Base-by-base conservation (phyloP, 2,888 invertebrate species). In the Teleiodes luculella region DNA sequence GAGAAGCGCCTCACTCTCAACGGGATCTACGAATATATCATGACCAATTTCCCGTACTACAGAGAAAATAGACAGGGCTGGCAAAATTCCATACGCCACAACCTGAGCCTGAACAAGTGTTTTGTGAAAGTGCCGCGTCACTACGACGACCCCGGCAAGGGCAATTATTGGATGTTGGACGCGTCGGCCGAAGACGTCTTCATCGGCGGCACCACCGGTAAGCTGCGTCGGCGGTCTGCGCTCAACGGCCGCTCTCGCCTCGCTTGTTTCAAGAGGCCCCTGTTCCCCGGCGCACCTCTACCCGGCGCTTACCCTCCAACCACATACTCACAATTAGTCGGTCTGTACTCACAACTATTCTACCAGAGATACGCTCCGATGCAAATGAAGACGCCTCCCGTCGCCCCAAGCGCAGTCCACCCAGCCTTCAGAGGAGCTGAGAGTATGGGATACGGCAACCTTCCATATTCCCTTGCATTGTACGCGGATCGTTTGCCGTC, bases 151-250 rank as follows among this genome's bases (percentile, higher is more conserved):
- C 99, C 99, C 0, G 99, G 99, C 3, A 99, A 99, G 84, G 99
- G 99, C 0, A 99, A 99, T 89, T 99, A 99, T 89, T 99, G 99
- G 99, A 99, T 99, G 98, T 83, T 99, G 70, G 99, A 99, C 80
- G 96, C 98, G 1, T 97, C 97, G 28, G 95, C 97, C n/a, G 98
- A 99, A 76, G 99, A 99, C 72, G 98, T 99, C 35, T 98, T 98
- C 82, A 99, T 99, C 75, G 99, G 99, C 0, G 97, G 98, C 1
- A 97, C 98, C 0, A 99, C 99, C 0, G 99, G 99, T 1, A 99
- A 84, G 85, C 91, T 99, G 18, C 92, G 98, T 0, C 91, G 99
- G 35, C 92, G 98, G 51, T 96, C 97, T 0, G 97, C 98, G 0
- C 95, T 97, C 0, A 96, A 95, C 11, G 96, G 97, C 1, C 91